phyloP scores from a whole-genome alignment of 2,113 vertebrate genomes.

The Alethe diademata region DNA sequence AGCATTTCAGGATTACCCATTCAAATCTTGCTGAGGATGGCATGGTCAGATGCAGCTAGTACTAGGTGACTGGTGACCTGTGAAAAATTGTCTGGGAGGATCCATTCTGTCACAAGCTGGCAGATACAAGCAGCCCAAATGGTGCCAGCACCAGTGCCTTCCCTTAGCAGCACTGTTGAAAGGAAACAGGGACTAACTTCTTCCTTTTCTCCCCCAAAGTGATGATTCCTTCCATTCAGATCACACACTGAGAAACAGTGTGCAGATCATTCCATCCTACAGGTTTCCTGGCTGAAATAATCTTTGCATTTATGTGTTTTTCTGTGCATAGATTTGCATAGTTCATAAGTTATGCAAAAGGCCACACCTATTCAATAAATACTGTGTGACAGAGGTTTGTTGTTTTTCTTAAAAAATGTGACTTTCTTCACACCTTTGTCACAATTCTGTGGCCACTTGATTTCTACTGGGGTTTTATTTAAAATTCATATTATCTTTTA shows the following conservation, averaged over 20 bases:
- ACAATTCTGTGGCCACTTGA: not conserved
- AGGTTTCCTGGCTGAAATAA: not conserved
- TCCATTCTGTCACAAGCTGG: not conserved
- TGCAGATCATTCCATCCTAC: not conserved
- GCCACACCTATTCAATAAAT: not conserved
- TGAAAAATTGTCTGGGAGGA: not conserved
- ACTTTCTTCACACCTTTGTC: not conserved
- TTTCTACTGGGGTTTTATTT: not conserved
- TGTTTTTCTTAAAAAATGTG: not conserved
- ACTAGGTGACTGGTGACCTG: not conserved
- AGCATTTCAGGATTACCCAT: not conserved
- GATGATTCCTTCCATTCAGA: not conserved
- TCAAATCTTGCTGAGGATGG: not conserved
- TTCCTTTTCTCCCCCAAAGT: not conserved
- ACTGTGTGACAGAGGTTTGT: not conserved
- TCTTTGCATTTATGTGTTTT: not conserved
- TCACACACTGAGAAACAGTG: not conserved
- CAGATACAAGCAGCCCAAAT: not conserved
- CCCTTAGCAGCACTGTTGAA: not conserved
- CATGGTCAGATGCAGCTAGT: not conserved
- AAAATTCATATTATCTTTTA: not conserved
- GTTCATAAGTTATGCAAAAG: not conserved
- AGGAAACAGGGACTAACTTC: not conserved
- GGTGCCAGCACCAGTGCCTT: not conserved
- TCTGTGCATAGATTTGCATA: not conserved